Evolutionary conservation across 2,888 invertebrate genomes (phyloP), one percentile per base, ranked within the genome.

Genomic region (Dasysyrphus albostriatus): DNA sequence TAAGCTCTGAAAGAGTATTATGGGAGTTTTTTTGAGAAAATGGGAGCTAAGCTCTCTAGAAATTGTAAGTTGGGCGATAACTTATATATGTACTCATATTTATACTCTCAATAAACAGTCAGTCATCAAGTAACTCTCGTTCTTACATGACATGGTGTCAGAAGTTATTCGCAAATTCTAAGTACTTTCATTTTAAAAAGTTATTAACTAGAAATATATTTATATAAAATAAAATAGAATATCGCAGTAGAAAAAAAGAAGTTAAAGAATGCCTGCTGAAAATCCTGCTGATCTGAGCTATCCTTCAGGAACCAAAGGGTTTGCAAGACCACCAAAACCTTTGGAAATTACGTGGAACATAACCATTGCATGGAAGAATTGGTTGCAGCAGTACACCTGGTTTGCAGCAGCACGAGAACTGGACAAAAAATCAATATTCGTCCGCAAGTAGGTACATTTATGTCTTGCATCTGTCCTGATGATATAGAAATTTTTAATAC

Each of bases 401-500:
- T 67, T 49, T 44, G 67, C 44, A 5, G 44, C 67, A 44, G 67
- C 49, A 49, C 16, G 16, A 2, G 47, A 67, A 9, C 16, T 67
- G 5, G 47, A 67, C 7, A 67, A 49, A 67, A 67, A 67, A n/a
- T 47, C 19, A 3, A 29, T 5, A 32, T 14, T 32, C 14, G 58
- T 58, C 34, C 58, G n/a, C n/a, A 58, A 58, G 58, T 58, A 58
- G 58, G 74, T 61, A 74, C 74, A 32, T 61, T 61, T 37, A 61
- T 74, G 63, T 74, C 61, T 75, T 24, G 19, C 75, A 59, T 39
- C 37, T 16, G 59, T 4, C 19, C 37, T 5, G 37, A 37, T 58
- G 58, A 16, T 16, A 10, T 58, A 58, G 37, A 37, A 34, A 58
- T 58, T 10, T 58, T 58, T 37, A 58, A 58, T 58, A 34, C 58